Evolutionary conservation across 1,140 invertebrate species (phyloP).

Genomic region (Ips typographus): DNA sequence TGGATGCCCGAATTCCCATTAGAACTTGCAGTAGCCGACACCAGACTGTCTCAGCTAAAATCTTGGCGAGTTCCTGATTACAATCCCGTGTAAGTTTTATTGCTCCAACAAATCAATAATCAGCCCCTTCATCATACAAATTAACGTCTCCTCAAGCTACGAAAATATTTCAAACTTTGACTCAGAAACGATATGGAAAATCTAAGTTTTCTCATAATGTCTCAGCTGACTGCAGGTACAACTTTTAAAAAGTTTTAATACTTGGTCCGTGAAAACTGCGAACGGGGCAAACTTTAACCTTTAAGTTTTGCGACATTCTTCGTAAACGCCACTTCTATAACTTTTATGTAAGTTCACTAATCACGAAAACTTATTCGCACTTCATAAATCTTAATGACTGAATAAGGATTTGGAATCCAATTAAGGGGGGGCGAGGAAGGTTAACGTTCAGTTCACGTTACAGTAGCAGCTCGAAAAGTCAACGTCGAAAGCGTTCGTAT

Average conservation of each 20-base stretch:
- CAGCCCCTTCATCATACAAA: not conserved
- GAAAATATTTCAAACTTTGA: not conserved
- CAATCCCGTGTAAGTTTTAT: conserved; percentile 54
- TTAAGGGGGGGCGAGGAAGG: too few species aligned
- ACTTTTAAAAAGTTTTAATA: conserved; percentile 14
- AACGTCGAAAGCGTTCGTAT: conserved; percentile 58
- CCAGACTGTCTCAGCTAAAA: conserved; percentile 88
- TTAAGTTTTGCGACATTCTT: conserved; percentile 6
- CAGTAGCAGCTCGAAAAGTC: not conserved
- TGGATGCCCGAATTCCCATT: conserved; percentile 97
- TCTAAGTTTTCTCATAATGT: conserved; percentile 15
- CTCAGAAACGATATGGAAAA: conserved; percentile 12
- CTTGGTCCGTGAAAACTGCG: not conserved
- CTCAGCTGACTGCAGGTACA: conserved; percentile 10
- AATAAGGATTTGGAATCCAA: too few species aligned
- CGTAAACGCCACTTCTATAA: conserved; percentile 6
- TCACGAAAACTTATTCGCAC: conserved; percentile 8
- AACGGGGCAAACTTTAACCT: conserved; percentile 5
- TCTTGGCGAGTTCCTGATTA: conserved; percentile 84
- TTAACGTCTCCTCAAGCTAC: not conserved
- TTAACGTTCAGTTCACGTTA: not conserved
- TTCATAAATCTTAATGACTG: conserved; percentile 11
- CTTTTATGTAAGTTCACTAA: conserved; percentile 18
- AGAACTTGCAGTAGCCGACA: conserved; percentile 85
- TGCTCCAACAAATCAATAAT: not conserved